phyloP scores from a whole-genome alignment of 1,140 invertebrate species.

The Spodoptera frugiperda region DNA sequence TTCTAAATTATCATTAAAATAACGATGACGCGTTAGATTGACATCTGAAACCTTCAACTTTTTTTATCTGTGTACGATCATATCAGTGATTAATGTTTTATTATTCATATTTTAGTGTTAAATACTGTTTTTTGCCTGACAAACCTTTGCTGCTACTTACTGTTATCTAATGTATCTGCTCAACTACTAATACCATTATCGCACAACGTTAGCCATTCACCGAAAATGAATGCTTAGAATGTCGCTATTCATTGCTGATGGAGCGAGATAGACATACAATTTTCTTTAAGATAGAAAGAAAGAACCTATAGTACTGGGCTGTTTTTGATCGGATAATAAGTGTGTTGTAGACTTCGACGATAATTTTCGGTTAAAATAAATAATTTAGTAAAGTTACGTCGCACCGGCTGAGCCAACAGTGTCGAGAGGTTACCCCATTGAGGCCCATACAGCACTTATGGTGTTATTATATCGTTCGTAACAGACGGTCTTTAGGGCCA shows the following conservation, averaged over 20 bases:
- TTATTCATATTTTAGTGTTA: conserved; percentile 25
- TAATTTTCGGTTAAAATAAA: conserved; percentile 66
- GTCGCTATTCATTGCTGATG: conserved; percentile 11
- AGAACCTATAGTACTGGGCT: conserved; percentile 51
- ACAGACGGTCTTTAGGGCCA: conserved; percentile 33
- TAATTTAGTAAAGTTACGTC: conserved; percentile 54
- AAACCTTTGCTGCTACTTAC: conserved; percentile 5
- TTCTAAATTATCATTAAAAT: not conserved
- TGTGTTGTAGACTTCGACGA: conserved; percentile 51
- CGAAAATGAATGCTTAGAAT: conserved; percentile 41
- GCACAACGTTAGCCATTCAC: conserved; percentile 30
- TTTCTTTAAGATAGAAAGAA: conserved; percentile 21
- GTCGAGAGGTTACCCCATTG: conserved; percentile 64
- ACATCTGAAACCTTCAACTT: conserved; percentile 33
- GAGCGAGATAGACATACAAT: conserved; percentile 23
- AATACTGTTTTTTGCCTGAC: not conserved
- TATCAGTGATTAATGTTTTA: conserved; percentile 20
- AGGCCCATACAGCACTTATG: conserved; percentile 56
- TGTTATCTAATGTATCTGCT: conserved; percentile 31
- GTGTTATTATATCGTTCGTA: conserved; percentile 42
- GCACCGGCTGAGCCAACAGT: conserved; percentile 62
- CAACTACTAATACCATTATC: conserved; percentile 27
- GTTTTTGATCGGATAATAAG: conserved; percentile 64
- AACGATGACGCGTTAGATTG: conserved; percentile 23
- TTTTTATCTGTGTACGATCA: conserved; percentile 21